phyloP scores from a whole-genome alignment of 2,888 invertebrate genomes.

The Autographa pulchrina region DNA sequence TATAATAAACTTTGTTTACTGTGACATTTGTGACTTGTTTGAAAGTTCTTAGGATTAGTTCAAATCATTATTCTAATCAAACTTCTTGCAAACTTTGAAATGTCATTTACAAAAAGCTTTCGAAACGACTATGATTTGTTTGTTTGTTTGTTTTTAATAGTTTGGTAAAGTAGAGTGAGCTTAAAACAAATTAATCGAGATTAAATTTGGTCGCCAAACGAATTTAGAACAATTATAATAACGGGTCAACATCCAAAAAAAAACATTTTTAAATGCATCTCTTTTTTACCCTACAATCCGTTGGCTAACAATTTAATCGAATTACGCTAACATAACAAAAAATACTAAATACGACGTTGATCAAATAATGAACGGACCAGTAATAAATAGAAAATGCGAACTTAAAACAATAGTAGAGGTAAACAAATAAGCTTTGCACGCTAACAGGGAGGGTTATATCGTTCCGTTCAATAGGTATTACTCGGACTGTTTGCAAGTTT shows the following conservation, averaged over 20 bases:
- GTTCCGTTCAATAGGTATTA: slow-evolving; percentile 63
- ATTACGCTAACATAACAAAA: background rate
- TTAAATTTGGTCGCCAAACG: background rate
- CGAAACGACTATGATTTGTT: slow-evolving; percentile 49
- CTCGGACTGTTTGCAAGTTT: slow-evolving; percentile 60
- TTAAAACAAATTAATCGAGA: background rate
- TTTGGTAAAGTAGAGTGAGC: background rate
- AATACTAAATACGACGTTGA: slow-evolving; percentile 10
- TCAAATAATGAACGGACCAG: slow-evolving; percentile 34
- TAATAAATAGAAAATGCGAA: slow-evolving; percentile 56
- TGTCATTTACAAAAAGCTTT: slow-evolving; percentile 63
- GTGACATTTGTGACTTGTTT: slow-evolving; percentile 32
- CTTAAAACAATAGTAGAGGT: slow-evolving; percentile 62
- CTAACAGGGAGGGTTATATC: slow-evolving; percentile 61
- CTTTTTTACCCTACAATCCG: too few relatives aligned
- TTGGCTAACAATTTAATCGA: background rate
- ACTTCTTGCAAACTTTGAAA: slow-evolving; percentile 62
- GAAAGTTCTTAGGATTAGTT: slow-evolving; percentile 42
- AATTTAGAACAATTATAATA: background rate
- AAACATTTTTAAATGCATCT: too few relatives aligned
- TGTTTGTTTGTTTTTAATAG: slow-evolving; percentile 46
- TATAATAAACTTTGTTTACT: slow-evolving; percentile 13
- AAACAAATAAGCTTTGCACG: slow-evolving; percentile 63
- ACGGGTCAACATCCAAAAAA: too few relatives aligned
- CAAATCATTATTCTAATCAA: slow-evolving; percentile 64